Conservation (phyloP, 2,113 vertebrate species). For the Hypanus sabinus region DNA sequence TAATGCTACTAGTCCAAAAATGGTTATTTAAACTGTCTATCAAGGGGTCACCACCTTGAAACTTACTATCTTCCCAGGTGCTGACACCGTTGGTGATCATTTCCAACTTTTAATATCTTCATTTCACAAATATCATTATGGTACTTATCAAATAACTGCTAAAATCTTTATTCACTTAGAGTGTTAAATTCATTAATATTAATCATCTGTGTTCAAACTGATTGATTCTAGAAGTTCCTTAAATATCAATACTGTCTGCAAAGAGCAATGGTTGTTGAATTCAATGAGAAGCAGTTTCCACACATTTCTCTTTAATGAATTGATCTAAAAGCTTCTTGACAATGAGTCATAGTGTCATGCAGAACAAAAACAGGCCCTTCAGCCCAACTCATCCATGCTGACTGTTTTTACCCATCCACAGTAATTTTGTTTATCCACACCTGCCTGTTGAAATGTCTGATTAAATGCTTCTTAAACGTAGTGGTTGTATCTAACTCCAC, state of each 20-base stretch:
- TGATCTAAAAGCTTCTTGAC: neutral
- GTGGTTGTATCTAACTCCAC: too few relatives aligned
- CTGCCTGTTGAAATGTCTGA: too few relatives aligned
- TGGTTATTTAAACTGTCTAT: too few relatives aligned
- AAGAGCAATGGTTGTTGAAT: neutral
- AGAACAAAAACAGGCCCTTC: too few relatives aligned
- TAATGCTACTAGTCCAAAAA: too few relatives aligned
- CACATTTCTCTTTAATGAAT: neutral
- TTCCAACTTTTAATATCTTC: neutral
- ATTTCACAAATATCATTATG: neutral
- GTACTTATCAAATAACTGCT: neutral
- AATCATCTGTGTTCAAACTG: neutral
- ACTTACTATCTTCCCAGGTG: too few relatives aligned
- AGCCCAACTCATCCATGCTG: too few relatives aligned
- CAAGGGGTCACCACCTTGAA: neutral
- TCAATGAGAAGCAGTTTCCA: neutral
- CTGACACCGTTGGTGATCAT: neutral
- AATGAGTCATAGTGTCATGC: too few relatives aligned
- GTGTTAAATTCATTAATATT: neutral
- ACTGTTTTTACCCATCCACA: too few relatives aligned
- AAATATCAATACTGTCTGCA: neutral
- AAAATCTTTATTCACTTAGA: neutral
- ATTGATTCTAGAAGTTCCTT: neutral
- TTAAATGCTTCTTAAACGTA: too few relatives aligned
- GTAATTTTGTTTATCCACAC: too few relatives aligned